Percentiles rank a stretch among this genome's conserved stretches.
phyloP scores from a whole-genome alignment of 2,888 invertebrate genomes.

The Protophormia terraenovae region DNA sequence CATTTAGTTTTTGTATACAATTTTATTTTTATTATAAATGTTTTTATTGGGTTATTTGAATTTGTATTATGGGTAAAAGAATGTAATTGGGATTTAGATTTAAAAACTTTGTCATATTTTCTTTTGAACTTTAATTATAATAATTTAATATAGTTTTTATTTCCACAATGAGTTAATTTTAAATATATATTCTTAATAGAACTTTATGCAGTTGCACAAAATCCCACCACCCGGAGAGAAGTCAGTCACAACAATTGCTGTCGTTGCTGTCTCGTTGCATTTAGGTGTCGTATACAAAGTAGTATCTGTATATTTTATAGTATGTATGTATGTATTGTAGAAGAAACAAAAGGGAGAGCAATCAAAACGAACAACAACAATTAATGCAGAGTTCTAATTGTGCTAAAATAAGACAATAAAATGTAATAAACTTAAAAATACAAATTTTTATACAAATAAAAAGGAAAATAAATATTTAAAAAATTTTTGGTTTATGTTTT shows the following conservation, averaged over 20 bases:
- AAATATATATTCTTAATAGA: constrained; percentile 39
- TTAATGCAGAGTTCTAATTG: constrained; percentile 58
- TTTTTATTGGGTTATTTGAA: neutral
- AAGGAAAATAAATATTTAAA: neutral
- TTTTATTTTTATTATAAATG: neutral
- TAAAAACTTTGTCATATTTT: constrained; percentile 22
- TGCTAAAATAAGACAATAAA: constrained; percentile 39
- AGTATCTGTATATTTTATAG: neutral
- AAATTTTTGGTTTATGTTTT: neutral
- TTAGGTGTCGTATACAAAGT: neutral
- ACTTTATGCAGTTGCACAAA: constrained; percentile 52
- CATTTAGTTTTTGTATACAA: neutral
- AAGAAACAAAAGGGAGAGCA: constrained; percentile 45
- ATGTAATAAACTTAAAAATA: neutral
- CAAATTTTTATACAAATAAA: too few species aligned
- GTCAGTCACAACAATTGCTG: constrained; percentile 18
- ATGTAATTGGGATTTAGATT: neutral
- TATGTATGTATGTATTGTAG: constrained; percentile 15
- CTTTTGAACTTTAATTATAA: neutral
- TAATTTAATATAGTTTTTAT: constrained; percentile 24
- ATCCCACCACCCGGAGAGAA: constrained; percentile 67
- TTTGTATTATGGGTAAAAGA: neutral
- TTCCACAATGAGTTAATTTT: neutral
- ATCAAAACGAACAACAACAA: constrained; percentile 50
- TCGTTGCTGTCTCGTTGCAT: constrained; percentile 56